Evolutionary conservation across 2,113 vertebrate genomes (phyloP).

Genomic region (Lasiurus cinereus): DNA sequence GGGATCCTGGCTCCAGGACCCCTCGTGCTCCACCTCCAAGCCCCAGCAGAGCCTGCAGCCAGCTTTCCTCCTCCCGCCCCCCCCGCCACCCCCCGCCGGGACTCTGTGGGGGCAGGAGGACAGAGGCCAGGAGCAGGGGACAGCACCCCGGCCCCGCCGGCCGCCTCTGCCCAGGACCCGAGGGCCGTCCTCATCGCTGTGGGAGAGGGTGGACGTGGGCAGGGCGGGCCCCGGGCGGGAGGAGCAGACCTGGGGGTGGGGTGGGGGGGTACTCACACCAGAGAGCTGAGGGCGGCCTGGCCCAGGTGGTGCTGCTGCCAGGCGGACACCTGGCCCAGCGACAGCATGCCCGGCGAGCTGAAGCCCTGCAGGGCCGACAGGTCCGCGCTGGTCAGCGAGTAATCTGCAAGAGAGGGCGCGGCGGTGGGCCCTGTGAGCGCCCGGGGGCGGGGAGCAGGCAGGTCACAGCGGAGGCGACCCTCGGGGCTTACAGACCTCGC

Average conservation of each 20-base stretch:
- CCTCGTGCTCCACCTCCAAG: not conserved
- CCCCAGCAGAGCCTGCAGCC: not conserved
- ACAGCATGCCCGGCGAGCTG: constrained; percentile 95
- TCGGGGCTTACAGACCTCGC: too few species aligned
- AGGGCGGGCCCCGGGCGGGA: too few species aligned
- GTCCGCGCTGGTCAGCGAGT: constrained; percentile 97
- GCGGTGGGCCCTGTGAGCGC: too few species aligned
- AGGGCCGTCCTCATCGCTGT: too few species aligned
- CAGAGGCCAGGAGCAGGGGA: not conserved
- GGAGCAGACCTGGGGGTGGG: too few species aligned
- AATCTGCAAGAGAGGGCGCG: constrained; percentile 88
- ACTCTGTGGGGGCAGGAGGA: not conserved
- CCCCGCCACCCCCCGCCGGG: not conserved
- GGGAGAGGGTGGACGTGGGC: too few species aligned
- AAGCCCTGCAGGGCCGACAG: constrained; percentile 97
- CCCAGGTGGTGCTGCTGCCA: constrained; percentile 99
- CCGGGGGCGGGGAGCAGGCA: too few species aligned
- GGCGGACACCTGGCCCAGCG: constrained; percentile 96
- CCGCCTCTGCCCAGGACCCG: not conserved
- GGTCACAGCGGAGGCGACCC: too few species aligned
- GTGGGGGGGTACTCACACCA: constrained; percentile 93
- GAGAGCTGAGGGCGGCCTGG: constrained; percentile 96
- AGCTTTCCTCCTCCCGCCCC: not conserved
- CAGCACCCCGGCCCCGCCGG: not conserved
- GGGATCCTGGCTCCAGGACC: too few species aligned